phyloP scores from a whole-genome alignment of 92 coral and sea anemone genomes.

The Zoanthus gigantus region DNA sequence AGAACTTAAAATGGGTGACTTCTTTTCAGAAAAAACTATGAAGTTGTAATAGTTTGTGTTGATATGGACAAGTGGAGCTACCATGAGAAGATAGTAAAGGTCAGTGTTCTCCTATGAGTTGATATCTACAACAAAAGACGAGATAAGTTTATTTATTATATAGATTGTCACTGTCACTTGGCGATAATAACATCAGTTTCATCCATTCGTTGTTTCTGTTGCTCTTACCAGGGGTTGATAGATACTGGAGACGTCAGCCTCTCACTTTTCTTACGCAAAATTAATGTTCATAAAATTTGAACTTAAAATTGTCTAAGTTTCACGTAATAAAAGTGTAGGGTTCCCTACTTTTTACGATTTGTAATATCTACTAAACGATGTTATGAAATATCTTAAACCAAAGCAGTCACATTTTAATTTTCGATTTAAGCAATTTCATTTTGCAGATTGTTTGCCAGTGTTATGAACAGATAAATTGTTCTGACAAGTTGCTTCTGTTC shows the following conservation, averaged over 20 bases:
- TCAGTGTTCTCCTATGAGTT: not conserved
- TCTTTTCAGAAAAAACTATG: conserved; percentile 13
- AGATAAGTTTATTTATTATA: not conserved
- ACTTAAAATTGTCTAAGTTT: no score
- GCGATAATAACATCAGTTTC: no score
- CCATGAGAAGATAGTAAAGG: conserved; percentile 27
- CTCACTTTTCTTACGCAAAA: no score
- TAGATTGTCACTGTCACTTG: no score
- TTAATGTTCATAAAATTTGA: no score
- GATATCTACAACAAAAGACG: not conserved
- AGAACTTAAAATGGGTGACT: not conserved
- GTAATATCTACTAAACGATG: no score
- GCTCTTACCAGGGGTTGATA: no score
- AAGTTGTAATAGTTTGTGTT: not conserved
- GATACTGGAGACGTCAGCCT: no score
- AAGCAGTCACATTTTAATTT: not conserved
- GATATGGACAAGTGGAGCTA: conserved; percentile 27
- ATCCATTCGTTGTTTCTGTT: no score
- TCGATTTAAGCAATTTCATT: not conserved
- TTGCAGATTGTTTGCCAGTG: conserved; percentile 59
- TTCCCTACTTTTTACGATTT: not conserved
- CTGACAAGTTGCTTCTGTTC: conserved; percentile 35
- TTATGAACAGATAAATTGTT: conserved; percentile 52
- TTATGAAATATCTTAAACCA: not conserved
- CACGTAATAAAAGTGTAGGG: not conserved